phyloP scores from a whole-genome alignment of 2,797 vertebrate species.

The Enteromius treurensis region DNA sequence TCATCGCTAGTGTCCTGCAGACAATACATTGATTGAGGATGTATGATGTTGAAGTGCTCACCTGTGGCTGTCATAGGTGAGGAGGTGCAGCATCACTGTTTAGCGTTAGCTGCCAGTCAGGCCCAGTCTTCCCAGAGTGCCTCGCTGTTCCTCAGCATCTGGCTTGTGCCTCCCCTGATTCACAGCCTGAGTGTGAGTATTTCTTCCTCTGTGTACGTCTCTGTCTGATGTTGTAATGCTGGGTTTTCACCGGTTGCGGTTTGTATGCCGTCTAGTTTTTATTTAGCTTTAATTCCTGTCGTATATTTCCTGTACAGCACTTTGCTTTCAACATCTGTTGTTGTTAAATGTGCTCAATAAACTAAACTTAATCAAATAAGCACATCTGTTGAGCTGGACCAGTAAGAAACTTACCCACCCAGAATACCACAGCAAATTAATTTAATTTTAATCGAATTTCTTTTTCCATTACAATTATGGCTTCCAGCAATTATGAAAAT shows the following conservation, averaged over 20 bases:
- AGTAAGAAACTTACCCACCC: background rate
- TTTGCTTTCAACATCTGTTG: background rate
- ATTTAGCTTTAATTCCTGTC: background rate
- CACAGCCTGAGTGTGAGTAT: constrained; percentile 86
- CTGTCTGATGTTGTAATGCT: background rate
- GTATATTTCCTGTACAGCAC: background rate
- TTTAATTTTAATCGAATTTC: background rate
- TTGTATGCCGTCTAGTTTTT: background rate
- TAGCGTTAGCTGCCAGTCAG: constrained; percentile 85
- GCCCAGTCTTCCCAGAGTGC: constrained; percentile 89
- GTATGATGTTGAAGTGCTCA: constrained; percentile 36
- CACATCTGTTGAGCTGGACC: background rate
- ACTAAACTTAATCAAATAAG: background rate
- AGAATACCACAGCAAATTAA: background rate
- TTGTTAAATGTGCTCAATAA: background rate
- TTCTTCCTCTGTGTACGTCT: background rate
- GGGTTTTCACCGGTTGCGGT: background rate
- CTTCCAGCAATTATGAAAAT: background rate
- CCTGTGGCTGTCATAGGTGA: constrained; percentile 76
- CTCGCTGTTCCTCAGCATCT: constrained; percentile 87
- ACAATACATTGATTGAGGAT: background rate
- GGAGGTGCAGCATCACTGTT: constrained; percentile 87
- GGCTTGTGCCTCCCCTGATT: constrained; percentile 87
- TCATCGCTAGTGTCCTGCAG: background rate
- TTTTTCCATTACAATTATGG: background rate